Evolutionary conservation across 2,113 vertebrate species (phyloP), one percentile per base, ranked within the genome.

Genomic region (Etheostoma cragini): DNA sequence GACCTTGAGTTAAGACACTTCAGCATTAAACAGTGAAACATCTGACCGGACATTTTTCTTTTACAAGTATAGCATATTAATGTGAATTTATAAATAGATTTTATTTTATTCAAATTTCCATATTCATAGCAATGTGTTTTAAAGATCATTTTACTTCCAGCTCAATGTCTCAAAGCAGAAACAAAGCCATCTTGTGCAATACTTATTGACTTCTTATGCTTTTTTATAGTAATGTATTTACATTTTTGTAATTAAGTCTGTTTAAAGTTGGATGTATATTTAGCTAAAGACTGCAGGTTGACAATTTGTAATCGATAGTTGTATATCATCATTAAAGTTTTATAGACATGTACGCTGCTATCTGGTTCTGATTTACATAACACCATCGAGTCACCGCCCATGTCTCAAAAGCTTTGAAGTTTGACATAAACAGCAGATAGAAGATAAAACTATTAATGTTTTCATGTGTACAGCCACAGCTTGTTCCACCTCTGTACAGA

Each of bases 291-390:
- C 49, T 47, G 19, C 63, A 33, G 35, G 26, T 64, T 57, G 4
- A 54, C 1, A 5, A 19, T 13, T 30, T 52, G 0, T 1, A 49
- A 3, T 50, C 15, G 56, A 24, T 13, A 13, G 22, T 49, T 50
- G 42, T 24, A 71, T 42, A 24, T 49, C 0, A 7, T 68, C 11
- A 72, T 42, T 78, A 75, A 78, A 80, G 19, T 72, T 62, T 22
- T 57, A 60, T 21, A 53, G 63, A 30, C 12, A 15, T 6, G 6
- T 1, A 4, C 1, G 26, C 13, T 65, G 11, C 33, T 46, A 4
- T 11, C 19, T 79, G 49, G 50, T 68, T 69, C 13, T 78, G 12
- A 50, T 35, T 19, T 21, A 63, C 22, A 30, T 13, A 46, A 67
- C 16, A 38, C 26, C 4, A 1, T 1, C 13, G n/a, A 64, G 68